Conservation (phyloP, 2,113 vertebrate species). For the Numida meleagris region DNA sequence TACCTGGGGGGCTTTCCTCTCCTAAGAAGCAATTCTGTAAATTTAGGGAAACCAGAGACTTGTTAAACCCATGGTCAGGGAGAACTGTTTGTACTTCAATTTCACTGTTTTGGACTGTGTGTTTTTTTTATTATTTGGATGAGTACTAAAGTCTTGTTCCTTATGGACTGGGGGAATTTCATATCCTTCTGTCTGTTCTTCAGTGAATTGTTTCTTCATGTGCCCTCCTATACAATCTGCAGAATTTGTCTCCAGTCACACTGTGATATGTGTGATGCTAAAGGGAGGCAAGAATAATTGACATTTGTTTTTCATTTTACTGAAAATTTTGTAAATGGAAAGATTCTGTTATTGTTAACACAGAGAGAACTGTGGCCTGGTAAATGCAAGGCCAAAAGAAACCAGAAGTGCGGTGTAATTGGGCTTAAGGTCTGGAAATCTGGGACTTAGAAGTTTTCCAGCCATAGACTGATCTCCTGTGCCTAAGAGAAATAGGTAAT, state of each 20-base stretch:
- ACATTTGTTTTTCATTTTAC: background rate
- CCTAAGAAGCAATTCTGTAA: background rate
- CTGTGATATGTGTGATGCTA: background rate
- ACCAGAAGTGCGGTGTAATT: background rate
- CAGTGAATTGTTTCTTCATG: background rate
- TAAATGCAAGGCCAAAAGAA: background rate
- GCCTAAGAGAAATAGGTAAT: constrained; percentile 18
- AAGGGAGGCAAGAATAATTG: background rate
- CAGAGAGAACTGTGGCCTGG: background rate
- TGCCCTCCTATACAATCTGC: background rate
- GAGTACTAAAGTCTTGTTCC: background rate
- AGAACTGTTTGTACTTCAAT: background rate
- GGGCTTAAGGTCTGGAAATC: background rate
- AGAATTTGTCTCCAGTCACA: background rate
- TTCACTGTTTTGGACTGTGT: background rate
- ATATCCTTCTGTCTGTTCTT: background rate
- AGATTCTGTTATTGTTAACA: background rate
- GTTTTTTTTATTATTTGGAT: background rate
- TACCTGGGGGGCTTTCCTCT: background rate
- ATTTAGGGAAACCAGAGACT: background rate
- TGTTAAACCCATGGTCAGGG: background rate
- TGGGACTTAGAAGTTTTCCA: background rate
- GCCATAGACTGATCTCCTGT: background rate
- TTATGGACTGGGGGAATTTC: background rate
- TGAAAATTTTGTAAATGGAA: background rate